Base-by-base conservation (phyloP, 2,113 vertebrate species). In the Pseudorectes ferrugineus region DNA sequence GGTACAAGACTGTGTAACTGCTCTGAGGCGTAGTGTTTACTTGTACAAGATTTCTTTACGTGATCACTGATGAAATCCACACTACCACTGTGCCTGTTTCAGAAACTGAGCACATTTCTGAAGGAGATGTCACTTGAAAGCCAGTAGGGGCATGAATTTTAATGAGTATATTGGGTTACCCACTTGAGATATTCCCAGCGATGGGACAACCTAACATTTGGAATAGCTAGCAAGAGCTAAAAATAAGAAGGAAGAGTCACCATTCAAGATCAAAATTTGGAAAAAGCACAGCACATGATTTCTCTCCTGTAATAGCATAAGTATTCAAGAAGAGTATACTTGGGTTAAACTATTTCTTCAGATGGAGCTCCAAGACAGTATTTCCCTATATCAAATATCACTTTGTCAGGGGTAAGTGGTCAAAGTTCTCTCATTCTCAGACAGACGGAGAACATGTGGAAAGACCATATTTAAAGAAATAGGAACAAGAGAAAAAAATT, bases 191-290 rank as follows among this genome's bases (percentile, higher is more conserved):
- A 90, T 54, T 92, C 63, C 92, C 46, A 88, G 63, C 5, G 0
- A 85, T 46, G 33, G 38, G 61, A 87, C 78, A 87, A 89, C 40
- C 54, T 73, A 79, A 66, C 19, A 74, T 79, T 73, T 59, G 31
- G 35, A 82, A 88, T 17, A 93, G 78, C 46, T 46, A 43, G 35
- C 51, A 70, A 66, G 58, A 92, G 38, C 74, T 92, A 93, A 89
- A 96, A 94, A 88, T 79, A 91, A 54, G 18, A 38, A 87, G 28
- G 68, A 45, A 83, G 58, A 88, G 42, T 76, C 65, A 84, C n/a
- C 54, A 75, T 51, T 85, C 40, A 86, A 81, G 43, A 95, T 21
- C 70, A 89, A 79, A 85, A 71, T 52, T 54, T 19, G 36, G 70
- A 87, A 92, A 89, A 94, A 91, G 45, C 38, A 55, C 19, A 84